Percentiles rank a stretch among this genome's conserved stretches.
phyloP scores from a whole-genome alignment of 2,888 invertebrate species.

The Torymus auratus region DNA sequence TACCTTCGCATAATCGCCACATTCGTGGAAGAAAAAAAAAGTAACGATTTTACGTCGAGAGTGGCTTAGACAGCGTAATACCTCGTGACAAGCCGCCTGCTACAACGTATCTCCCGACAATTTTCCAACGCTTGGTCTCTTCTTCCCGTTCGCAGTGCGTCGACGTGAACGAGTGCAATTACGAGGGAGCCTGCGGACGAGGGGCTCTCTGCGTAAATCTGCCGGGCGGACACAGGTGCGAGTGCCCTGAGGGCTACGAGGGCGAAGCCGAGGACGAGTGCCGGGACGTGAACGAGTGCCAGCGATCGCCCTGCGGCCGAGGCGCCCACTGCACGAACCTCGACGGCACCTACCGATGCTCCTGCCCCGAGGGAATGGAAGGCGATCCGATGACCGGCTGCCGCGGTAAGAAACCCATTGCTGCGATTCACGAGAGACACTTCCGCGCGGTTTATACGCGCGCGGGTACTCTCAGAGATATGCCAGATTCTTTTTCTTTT shows the following conservation, averaged over 20 bases:
- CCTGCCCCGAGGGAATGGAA: slow-evolving; percentile 89
- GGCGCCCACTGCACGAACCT: slow-evolving; percentile 88
- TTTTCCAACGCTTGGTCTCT: not conserved
- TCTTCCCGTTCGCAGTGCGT: slow-evolving; percentile 80
- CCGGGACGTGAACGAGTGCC: slow-evolving; percentile 86
- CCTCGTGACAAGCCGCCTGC: too few relatives aligned
- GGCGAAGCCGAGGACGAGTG: slow-evolving; percentile 89
- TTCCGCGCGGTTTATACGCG: too few relatives aligned
- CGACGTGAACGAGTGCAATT: slow-evolving; percentile 90
- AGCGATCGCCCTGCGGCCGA: slow-evolving; percentile 84
- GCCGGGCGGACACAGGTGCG: slow-evolving; percentile 89
- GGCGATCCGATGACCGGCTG: slow-evolving; percentile 88
- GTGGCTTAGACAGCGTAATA: too few relatives aligned
- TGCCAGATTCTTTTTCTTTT: too few relatives aligned
- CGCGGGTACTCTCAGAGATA: too few relatives aligned
- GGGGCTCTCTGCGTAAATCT: slow-evolving; percentile 89
- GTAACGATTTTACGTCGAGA: not conserved
- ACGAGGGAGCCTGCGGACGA: slow-evolving; percentile 85
- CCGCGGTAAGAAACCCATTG: slow-evolving; percentile 80
- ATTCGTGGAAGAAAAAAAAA: not conserved
- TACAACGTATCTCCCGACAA: too few relatives aligned
- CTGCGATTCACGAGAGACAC: too few relatives aligned
- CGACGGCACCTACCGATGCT: slow-evolving; percentile 87
- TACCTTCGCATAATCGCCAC: too few relatives aligned
- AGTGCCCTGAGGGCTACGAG: slow-evolving; percentile 89